phyloP scores from a whole-genome alignment of 2,113 vertebrate genomes.

The Jacana jacana region DNA sequence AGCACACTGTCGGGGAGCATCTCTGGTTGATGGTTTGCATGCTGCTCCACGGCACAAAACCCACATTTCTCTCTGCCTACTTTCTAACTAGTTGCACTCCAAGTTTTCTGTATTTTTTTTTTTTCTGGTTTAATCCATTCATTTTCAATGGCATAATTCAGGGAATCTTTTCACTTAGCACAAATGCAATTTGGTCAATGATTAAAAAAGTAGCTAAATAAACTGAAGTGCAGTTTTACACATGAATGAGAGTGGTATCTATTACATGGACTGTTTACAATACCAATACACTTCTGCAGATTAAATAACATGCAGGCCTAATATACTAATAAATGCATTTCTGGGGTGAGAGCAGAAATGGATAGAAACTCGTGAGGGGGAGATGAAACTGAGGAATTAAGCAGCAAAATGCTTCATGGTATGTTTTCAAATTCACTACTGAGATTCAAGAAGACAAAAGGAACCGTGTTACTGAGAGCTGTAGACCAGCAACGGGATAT shows the following conservation, averaged over 20 bases:
- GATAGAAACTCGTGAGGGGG: background rate
- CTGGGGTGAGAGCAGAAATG: background rate
- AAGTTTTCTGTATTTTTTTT: background rate
- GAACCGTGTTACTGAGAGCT: background rate
- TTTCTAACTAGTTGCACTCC: background rate
- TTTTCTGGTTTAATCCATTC: background rate
- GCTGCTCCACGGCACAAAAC: accelerated
- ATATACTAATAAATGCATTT: background rate
- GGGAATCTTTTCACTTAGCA: background rate
- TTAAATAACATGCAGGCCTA: background rate
- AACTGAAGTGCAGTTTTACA: background rate
- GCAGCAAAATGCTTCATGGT: background rate
- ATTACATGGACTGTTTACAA: background rate
- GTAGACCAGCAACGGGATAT: background rate
- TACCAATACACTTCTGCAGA: background rate
- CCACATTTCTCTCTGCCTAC: background rate
- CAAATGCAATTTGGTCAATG: background rate
- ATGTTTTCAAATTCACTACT: background rate
- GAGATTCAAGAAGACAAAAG: background rate
- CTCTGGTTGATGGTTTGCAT: accelerated
- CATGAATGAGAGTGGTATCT: background rate
- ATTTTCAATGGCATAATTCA: background rate
- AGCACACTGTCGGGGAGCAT: background rate
- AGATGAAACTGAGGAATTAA: background rate
- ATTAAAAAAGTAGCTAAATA: background rate